These are phyloP conservation scores for Gymnosoma rotundatum DNA, from an alignment of 2,888 invertebrate species.

Conservation along the genomic window DNA sequence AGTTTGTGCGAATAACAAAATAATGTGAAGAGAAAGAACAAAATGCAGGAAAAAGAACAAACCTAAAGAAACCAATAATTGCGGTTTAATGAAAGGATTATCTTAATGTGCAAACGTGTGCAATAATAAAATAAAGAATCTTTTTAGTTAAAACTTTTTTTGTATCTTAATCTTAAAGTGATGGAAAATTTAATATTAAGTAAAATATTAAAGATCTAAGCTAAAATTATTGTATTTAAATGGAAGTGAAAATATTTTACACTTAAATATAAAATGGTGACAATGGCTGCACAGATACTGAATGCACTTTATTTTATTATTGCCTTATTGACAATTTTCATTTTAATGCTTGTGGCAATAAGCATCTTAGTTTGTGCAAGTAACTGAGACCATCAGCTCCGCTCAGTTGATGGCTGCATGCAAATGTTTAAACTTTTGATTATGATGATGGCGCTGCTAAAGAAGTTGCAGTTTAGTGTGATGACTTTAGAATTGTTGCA, in stretches of 20 bases:
- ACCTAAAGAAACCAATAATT: constrained; percentile 59
- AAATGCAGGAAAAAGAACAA: background rate
- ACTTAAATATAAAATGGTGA: background rate
- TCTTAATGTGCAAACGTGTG: constrained; percentile 63
- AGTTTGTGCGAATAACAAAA: constrained; percentile 11
- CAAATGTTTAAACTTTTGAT: constrained; percentile 70
- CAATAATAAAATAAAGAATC: constrained; percentile 57
- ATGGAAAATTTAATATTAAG: background rate
- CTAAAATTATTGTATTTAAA: no score
- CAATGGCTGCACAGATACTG: constrained; percentile 3
- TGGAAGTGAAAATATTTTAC: background rate
- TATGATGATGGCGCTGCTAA: constrained; percentile 52
- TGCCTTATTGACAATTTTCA: background rate
- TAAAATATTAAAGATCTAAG: no score
- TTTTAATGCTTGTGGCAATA: constrained; percentile 5
- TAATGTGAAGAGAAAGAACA: constrained; percentile 8
- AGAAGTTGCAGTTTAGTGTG: constrained; percentile 57
- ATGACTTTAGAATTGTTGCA: constrained; percentile 12
- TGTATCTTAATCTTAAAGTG: background rate
- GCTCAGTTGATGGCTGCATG: constrained; percentile 45
- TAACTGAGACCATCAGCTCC: constrained; percentile 24
- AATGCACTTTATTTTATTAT: constrained; percentile 3
- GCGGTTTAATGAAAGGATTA: constrained; percentile 66
- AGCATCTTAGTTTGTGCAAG: constrained; percentile 2
- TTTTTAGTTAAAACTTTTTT: background rate